Conservation (phyloP, 2,113 vertebrate species). For the Peromyscus californicus region DNA sequence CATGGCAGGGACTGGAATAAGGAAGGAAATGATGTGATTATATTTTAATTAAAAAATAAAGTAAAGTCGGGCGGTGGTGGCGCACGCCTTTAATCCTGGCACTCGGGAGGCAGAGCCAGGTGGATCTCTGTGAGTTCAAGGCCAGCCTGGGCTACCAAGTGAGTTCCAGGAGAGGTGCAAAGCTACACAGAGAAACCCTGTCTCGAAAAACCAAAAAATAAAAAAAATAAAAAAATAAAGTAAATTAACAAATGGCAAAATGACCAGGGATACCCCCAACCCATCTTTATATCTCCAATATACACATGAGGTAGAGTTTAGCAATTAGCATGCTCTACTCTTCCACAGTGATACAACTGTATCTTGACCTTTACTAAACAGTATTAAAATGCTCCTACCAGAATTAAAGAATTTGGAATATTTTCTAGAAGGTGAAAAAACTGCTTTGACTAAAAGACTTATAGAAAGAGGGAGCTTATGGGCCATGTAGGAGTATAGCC, state of each 20-base stretch:
- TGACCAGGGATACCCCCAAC: neutral
- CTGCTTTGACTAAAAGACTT: conserved; percentile 23
- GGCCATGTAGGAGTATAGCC: neutral
- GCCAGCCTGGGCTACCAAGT: too few species aligned
- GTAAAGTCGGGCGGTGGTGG: too few species aligned
- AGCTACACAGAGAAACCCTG: too few species aligned
- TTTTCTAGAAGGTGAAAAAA: conserved; percentile 33
- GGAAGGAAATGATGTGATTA: neutral
- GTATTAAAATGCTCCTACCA: neutral
- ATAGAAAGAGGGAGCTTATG: neutral
- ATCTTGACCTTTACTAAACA: conserved; percentile 1
- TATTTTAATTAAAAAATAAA: neutral
- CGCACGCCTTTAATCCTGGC: too few species aligned
- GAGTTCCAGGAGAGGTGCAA: too few species aligned
- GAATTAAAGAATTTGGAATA: neutral
- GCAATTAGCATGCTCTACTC: neutral
- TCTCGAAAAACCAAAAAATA: too few species aligned
- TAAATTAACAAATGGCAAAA: conserved; percentile 16
- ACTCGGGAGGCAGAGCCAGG: too few species aligned
- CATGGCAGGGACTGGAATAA: neutral
- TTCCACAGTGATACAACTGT: neutral
- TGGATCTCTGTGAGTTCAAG: too few species aligned
- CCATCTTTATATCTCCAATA: neutral
- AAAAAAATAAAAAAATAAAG: neutral
- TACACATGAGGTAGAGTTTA: neutral